A percentile compares a stretch with the other conserved stretches of the same genome.
These are phyloP conservation scores for Entelurus aequoreus DNA, from an alignment of 2,113 vertebrate species.

Conservation along the genomic window DNA sequence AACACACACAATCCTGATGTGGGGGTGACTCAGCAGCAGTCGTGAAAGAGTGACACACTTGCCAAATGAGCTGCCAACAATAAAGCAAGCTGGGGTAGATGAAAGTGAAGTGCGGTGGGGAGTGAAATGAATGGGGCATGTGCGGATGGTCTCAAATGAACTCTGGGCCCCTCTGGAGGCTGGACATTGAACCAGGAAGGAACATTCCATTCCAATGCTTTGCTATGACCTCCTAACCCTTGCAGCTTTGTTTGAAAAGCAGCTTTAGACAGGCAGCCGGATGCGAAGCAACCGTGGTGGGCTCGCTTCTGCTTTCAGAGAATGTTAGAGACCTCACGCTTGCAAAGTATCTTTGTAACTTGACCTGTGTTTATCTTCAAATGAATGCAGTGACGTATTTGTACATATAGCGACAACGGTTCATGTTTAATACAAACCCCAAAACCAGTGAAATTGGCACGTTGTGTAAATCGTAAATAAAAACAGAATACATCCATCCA, in stretches of 20 bases:
- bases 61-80: conserved; percentile 6
- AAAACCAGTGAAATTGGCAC: too few species aligned
- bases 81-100: conserved; percentile 18
- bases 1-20: background rate
- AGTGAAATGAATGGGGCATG: conserved; percentile 44
- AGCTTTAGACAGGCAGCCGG: conserved; percentile 49
- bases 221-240: conserved; percentile 47
- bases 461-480: too few species aligned
- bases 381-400: conserved; percentile 35
- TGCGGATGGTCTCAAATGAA: conserved; percentile 58
- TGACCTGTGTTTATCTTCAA: conserved; percentile 42
- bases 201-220: conserved; percentile 65
- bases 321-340: conserved; percentile 36
- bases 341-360: conserved; percentile 48
- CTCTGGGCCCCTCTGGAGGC: conserved; percentile 50
- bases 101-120: conserved; percentile 25
- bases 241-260: conserved; percentile 56
- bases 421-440: conserved; percentile 4
- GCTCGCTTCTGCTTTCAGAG: conserved; percentile 43
- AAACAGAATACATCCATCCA: too few species aligned
- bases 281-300: conserved; percentile 35
- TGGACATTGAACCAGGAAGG: conserved; percentile 63
- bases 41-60: background rate
- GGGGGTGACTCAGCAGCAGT: conserved; percentile 6
- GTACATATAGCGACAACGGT: conserved; percentile 9